Evolutionary conservation across 1,140 invertebrate species (phyloP).

Genomic region (Cepaea nemoralis): DNA sequence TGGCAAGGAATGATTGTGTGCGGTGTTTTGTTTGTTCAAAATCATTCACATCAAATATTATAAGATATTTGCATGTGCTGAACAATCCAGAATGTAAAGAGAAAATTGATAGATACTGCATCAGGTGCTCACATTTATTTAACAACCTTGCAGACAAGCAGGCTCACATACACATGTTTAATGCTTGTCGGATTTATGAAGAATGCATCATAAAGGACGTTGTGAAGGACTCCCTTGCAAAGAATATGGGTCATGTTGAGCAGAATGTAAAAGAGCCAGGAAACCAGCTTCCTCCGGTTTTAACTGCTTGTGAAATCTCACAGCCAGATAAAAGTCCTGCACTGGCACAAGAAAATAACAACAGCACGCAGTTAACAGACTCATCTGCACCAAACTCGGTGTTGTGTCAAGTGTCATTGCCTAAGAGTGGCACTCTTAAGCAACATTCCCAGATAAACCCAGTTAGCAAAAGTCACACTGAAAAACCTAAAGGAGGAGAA

Average conservation of each 20-base stretch:
- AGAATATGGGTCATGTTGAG: neutral
- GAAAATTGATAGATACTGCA: neutral
- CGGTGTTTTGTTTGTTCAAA: neutral
- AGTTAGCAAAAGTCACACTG: neutral
- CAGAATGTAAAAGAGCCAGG: neutral
- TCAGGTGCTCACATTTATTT: neutral
- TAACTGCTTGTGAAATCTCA: neutral
- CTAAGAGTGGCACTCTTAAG: neutral
- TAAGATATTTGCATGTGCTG: constrained; percentile 4
- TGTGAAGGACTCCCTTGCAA: neutral
- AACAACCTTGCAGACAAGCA: neutral
- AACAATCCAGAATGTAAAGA: neutral
- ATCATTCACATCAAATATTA: neutral
- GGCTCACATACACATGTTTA: neutral
- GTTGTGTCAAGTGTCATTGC: neutral
- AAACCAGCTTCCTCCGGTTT: neutral
- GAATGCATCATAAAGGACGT: too few relatives aligned
- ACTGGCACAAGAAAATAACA: neutral
- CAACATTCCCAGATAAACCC: neutral
- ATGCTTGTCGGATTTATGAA: neutral
- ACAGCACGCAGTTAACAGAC: neutral
- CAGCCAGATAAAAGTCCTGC: too few relatives aligned
- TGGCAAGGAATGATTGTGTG: neutral
- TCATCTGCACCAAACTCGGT: neutral
- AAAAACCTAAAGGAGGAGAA: neutral